Evolutionary conservation across 2,888 invertebrate species (phyloP).

Genomic region (Quadroppia sp.): DNA sequence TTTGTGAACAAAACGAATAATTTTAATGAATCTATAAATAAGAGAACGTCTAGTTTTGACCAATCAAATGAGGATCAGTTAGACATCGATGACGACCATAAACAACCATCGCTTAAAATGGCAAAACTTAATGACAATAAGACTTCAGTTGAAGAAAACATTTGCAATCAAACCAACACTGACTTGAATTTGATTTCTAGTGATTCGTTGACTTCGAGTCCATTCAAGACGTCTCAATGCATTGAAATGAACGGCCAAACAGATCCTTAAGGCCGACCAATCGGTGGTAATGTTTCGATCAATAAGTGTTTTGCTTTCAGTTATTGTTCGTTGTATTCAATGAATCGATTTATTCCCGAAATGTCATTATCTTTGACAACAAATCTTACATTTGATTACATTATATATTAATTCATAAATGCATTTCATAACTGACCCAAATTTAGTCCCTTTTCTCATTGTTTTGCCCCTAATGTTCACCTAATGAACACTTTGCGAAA

Average conservation of each 20-base stretch:
- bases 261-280: background rate
- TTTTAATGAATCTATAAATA: slow-evolving; percentile 11
- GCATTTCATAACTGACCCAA: too few relatives aligned
- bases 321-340: background rate
- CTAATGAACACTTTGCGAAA: too few relatives aligned
- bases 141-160: slow-evolving; percentile 1
- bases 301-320: background rate
- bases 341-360: too few relatives aligned
- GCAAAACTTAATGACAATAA: slow-evolving; percentile 27
- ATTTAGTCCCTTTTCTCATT: too few relatives aligned
- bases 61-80: background rate
- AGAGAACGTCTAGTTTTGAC: slow-evolving; percentile 24
- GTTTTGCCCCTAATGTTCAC: too few relatives aligned
- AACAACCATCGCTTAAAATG: background rate
- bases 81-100: background rate
- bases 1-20: slow-evolving; percentile 30
- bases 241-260: slow-evolving; percentile 28
- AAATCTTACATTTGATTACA: too few relatives aligned
- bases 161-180: background rate
- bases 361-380: too few relatives aligned
- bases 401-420: too few relatives aligned
- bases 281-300: background rate
- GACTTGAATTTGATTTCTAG: slow-evolving; percentile 11
- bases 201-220: background rate
- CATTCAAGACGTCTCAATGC: slow-evolving; percentile 10